These are phyloP conservation scores for Periplaneta americana DNA, from an alignment of 1,140 invertebrate genomes.

Conservation along the genomic window DNA sequence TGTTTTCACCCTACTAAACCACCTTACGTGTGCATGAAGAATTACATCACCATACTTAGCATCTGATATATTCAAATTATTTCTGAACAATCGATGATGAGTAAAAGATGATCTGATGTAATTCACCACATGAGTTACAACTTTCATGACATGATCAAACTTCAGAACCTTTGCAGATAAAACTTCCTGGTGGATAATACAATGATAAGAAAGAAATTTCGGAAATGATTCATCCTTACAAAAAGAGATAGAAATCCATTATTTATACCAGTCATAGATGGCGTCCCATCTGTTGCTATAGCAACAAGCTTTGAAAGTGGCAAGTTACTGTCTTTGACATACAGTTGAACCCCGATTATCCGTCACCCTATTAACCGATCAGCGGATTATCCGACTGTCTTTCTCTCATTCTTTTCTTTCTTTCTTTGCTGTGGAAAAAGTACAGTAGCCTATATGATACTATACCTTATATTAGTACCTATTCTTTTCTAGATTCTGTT, in stretches of 20 bases:
- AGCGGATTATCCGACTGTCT: too few species aligned
- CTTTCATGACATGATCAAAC: neutral
- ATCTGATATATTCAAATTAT: neutral
- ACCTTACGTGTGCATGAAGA: neutral
- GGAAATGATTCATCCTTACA: neutral
- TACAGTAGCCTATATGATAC: too few species aligned
- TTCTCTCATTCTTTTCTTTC: too few species aligned
- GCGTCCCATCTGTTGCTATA: neutral
- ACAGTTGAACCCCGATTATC: neutral
- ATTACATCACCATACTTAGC: neutral
- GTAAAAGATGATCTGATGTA: too few species aligned
- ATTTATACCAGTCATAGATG: neutral
- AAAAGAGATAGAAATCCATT: neutral
- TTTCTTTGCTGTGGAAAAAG: too few species aligned
- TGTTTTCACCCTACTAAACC: neutral
- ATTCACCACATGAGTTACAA: too few species aligned
- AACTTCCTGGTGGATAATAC: neutral
- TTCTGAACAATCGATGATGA: too few species aligned
- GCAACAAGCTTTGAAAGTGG: neutral
- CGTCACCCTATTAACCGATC: too few species aligned
- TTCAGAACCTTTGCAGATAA: neutral
- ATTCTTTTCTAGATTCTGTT: too few species aligned
- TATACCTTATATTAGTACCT: too few species aligned
- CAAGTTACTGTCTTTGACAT: neutral
- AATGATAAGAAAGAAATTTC: too few species aligned